A percentile compares a stretch with the other conserved stretches of the same genome.
These are phyloP conservation scores for Heterochromis multidens DNA, from an alignment of 2,113 vertebrate genomes.

Conservation along the genomic window DNA sequence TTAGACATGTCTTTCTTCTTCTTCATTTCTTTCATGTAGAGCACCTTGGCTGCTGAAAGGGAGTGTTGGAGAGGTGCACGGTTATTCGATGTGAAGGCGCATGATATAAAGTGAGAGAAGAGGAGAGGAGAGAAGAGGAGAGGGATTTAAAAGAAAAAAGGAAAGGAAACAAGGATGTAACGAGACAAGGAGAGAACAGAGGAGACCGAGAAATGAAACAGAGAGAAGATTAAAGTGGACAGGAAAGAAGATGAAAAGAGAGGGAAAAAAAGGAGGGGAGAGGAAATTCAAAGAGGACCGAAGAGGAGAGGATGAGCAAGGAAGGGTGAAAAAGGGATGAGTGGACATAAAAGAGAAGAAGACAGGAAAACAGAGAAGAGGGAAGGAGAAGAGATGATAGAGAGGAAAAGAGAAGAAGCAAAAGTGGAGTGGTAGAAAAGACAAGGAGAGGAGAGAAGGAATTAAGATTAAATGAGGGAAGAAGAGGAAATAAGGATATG, in stretches of 20 bases:
- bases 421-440: background rate
- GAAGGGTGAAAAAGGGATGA: background rate
- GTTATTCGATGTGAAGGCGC: constrained; percentile 47
- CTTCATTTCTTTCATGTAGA: constrained; percentile 33
- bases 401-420: background rate
- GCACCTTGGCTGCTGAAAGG: constrained; percentile 49
- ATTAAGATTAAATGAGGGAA: background rate
- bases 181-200: background rate
- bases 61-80: constrained; percentile 27
- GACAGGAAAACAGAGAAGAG: background rate
- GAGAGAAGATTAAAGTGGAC: background rate
- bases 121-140: background rate
- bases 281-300: background rate
- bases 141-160: background rate
- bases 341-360: background rate
- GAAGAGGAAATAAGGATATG: background rate
- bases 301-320: background rate
- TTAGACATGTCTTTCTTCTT: constrained; percentile 21
- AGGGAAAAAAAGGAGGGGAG: background rate
- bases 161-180: background rate
- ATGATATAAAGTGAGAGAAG: constrained; percentile 21
- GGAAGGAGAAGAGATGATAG: background rate
- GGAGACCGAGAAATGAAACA: background rate
- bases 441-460: constrained; percentile 11
- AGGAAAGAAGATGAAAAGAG: background rate